phyloP scores from a whole-genome alignment of 2,113 vertebrate species.

The Tragelaphus buxtoni region DNA sequence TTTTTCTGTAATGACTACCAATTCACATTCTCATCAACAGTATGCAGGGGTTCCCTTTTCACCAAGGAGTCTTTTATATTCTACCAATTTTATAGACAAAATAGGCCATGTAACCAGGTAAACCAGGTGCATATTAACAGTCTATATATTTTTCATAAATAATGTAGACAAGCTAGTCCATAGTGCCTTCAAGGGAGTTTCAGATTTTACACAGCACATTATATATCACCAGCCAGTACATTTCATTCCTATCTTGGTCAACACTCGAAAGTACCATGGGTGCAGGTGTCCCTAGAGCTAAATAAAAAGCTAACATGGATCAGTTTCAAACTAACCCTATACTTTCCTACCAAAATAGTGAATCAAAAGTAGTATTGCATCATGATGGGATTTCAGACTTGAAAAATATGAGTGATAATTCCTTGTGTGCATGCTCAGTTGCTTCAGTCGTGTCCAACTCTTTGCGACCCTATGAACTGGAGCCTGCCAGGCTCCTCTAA shows the following conservation, averaged over 20 bases:
- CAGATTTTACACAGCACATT: background rate
- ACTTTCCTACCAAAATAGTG: background rate
- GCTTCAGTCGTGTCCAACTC: background rate
- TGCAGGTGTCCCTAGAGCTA: background rate
- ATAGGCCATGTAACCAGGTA: background rate
- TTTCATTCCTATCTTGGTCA: background rate
- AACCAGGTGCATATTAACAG: background rate
- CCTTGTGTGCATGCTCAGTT: accelerated
- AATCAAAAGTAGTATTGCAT: background rate
- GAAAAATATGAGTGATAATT: background rate
- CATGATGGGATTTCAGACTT: background rate
- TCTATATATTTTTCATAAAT: background rate
- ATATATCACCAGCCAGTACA: background rate
- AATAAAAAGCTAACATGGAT: background rate
- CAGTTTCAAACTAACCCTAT: background rate
- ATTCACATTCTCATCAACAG: background rate
- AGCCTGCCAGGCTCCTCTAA: background rate
- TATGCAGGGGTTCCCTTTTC: background rate
- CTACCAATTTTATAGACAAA: background rate
- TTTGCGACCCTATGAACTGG: accelerated
- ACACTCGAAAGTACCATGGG: background rate
- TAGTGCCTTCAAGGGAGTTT: background rate
- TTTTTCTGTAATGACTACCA: background rate
- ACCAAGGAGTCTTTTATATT: background rate
- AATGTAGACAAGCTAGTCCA: background rate